phyloP scores from a whole-genome alignment of 2,797 vertebrate genomes.

The Glossophaga mutica region DNA sequence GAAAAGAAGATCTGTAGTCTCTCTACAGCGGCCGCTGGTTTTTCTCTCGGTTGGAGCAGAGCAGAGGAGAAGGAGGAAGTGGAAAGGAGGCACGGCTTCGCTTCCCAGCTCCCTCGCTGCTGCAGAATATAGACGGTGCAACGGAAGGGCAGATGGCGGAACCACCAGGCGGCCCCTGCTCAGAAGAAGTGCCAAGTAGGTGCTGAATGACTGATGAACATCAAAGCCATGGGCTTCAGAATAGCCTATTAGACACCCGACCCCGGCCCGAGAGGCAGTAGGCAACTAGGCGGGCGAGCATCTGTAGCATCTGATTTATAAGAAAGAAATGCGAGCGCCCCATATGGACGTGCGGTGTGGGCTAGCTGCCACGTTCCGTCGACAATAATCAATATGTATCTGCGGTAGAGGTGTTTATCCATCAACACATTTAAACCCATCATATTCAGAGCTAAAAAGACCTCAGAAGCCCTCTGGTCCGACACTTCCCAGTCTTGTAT shows the following conservation, averaged over 20 bases:
- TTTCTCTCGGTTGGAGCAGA: neutral
- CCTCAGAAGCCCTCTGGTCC: neutral
- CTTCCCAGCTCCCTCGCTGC: neutral
- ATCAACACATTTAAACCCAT: neutral
- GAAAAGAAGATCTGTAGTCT: neutral
- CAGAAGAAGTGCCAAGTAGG: neutral
- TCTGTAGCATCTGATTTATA: neutral
- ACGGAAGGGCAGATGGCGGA: neutral
- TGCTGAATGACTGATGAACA: neutral
- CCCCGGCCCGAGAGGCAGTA: neutral
- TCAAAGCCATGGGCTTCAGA: neutral
- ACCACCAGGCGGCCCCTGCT: neutral
- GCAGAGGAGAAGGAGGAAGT: neutral
- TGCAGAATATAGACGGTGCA: neutral
- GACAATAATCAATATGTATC: neutral
- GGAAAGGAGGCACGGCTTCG: neutral
- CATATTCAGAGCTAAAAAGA: neutral
- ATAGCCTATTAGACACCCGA: neutral
- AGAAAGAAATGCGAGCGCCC: neutral
- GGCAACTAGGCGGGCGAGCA: neutral
- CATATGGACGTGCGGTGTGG: fast-evolving
- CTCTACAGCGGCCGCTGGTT: neutral
- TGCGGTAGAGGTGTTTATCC: neutral
- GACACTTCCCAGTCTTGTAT: neutral
- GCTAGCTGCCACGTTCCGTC: neutral